phyloP scores from a whole-genome alignment of 2,797 vertebrate species.

The Rhynchotus rufescens region DNA sequence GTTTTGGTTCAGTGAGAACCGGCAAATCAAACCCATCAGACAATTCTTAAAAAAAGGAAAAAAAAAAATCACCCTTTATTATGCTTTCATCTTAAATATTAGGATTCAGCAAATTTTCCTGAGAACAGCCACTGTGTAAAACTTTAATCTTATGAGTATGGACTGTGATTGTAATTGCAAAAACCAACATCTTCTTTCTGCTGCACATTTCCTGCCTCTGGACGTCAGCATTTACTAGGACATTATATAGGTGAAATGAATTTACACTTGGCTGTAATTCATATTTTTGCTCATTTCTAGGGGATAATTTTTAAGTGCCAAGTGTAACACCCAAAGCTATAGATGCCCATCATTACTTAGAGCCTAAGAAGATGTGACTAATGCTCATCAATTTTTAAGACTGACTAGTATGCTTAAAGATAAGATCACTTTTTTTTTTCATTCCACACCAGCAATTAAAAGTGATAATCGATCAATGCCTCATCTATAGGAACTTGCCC shows the following conservation, averaged over 20 bases:
- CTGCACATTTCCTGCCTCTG: not conserved
- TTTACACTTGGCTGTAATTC: conserved; percentile 10
- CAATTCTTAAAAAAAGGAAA: not conserved
- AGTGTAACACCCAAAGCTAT: not conserved
- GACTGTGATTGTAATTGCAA: conserved; percentile 47
- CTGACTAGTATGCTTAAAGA: not conserved
- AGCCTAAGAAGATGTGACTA: not conserved
- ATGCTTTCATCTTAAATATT: conserved; percentile 61
- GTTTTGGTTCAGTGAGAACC: conserved; percentile 51
- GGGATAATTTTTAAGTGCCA: not conserved
- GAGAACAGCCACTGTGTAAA: conserved; percentile 60
- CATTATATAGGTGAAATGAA: not conserved
- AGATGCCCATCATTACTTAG: not conserved
- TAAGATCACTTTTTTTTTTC: not conserved
- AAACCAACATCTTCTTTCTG: not conserved
- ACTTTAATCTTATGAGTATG: conserved; percentile 63
- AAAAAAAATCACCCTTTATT: conserved; percentile 7
- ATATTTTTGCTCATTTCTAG: conserved; percentile 15
- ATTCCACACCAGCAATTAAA: not conserved
- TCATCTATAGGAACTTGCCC: not conserved
- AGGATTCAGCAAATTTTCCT: conserved; percentile 52
- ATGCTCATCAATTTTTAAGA: not conserved
- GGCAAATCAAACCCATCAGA: conserved; percentile 53
- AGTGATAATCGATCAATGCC: not conserved
- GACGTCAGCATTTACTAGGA: not conserved